Base-by-base conservation (phyloP, 1,140 invertebrate species). In the Himalopsyche phryganea region DNA sequence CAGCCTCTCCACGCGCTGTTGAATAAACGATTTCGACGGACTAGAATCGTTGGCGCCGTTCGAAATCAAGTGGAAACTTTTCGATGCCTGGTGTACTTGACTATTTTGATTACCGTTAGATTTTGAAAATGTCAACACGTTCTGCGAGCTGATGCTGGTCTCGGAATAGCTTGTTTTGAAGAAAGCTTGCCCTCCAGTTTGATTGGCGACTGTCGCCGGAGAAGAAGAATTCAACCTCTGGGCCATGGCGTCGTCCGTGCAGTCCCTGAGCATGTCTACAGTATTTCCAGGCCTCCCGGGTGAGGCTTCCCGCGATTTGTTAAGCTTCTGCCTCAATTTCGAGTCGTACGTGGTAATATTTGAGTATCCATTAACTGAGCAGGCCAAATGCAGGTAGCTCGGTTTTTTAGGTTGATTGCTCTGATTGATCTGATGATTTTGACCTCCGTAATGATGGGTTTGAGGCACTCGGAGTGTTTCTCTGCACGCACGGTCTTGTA, bases 291-390 rank as follows among this genome's bases (percentile, higher is more conserved):
- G 83, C 66, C 78, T 80, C 66, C 80, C 87, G 56, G 83, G 87
- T 58, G 82, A 87, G 56, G 81, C 85, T 74, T 84, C 87, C 60
- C 79, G 77, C 65, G 83, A 85, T 65, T 80, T 81, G 41, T 83
- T 82, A 28, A 85, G 79, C 40, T 86, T 85, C 70, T 88, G 85
- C 32, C 88, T 77, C 17, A 88, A 72, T 67, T 88, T 86, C 1
- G 87, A 88, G 68, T 90, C 86, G 80, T 93, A 93, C 54, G 88
- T 89, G 9, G 86, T 91, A 42, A 89, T 81, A 65, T 88, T 88
- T 0, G 88, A 89, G 70, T 95, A 95, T 7, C 92, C 92, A 75
- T 89, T 93, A 19, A 94, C 90, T 13, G 90, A 91, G 70, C 92
- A 93, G 46, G 92, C 90, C 47, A 95, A 75, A 67, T 88, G 89